These are phyloP conservation scores for Platysternon megacephalum DNA, from an alignment of 2,113 vertebrate species.

Conservation along the genomic window DNA sequence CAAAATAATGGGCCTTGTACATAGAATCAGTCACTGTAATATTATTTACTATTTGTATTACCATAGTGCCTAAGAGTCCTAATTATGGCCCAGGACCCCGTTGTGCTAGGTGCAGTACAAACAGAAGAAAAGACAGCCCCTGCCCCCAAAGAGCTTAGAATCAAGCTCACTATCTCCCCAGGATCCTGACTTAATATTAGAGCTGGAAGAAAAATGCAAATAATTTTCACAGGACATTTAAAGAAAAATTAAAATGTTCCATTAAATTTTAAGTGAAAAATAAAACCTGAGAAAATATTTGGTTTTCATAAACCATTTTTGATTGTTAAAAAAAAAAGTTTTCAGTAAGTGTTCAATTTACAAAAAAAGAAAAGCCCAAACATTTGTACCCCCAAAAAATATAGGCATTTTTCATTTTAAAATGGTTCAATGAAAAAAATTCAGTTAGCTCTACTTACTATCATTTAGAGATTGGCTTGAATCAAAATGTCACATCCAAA, in stretches of 20 bases:
- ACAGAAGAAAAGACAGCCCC: too few relatives aligned
- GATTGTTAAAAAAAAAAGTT: too few relatives aligned
- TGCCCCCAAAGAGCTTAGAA: too few relatives aligned
- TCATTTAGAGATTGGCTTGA: neutral
- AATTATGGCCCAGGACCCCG: too few relatives aligned
- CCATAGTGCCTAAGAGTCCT: too few relatives aligned
- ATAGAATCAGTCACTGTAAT: neutral
- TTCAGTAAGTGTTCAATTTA: neutral
- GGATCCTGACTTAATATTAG: neutral
- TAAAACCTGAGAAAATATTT: neutral
- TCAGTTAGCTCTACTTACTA: neutral
- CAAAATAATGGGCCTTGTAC: accelerated
- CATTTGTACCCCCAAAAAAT: too few relatives aligned
- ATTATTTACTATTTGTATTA: too few relatives aligned
- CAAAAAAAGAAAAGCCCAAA: neutral
- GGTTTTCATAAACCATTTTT: neutral
- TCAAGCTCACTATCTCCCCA: neutral
- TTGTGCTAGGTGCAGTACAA: too few relatives aligned
- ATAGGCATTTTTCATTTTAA: too few relatives aligned
- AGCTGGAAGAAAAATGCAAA: neutral
- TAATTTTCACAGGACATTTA: neutral
- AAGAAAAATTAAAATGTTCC: neutral
- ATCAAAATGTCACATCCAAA: neutral
- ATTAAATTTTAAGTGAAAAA: neutral
- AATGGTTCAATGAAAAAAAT: too few relatives aligned